Evolutionary conservation across 2,797 vertebrate genomes (phyloP), one percentile per base, ranked within the genome.

Genomic region (Cyprinella venusta): DNA sequence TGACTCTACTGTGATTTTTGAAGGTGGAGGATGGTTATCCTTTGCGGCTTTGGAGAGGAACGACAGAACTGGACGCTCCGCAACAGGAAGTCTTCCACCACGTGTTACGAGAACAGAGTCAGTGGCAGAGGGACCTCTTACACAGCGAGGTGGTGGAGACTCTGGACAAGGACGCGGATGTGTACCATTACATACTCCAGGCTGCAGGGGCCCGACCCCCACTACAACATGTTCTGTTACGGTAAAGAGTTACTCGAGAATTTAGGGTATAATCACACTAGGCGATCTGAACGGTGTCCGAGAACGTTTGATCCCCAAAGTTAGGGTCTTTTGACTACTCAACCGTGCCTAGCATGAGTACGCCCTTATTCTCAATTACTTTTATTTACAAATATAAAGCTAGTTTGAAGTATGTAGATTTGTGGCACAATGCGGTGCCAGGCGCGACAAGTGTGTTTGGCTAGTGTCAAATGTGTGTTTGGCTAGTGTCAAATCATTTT

Each of bases 221-320:
- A 0, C 91, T 91, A 86, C 94, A 95, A 36, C 90, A 94, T 84
- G 90, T 95, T 81, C 88, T 96, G 85, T 90, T 96, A 81, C 95
- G 95, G 96, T 96, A 90, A 67, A 70, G 88, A 82, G 48, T 54
- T n/a, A 42, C 48, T 76, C 8, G 13, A 65, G 21, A 16, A 8
- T 33, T 19, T 59, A n/a, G 9, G 21, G 8, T 56, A 8, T n/a
- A 56, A 8, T 56, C 19, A n/a, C 52, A 54, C 8, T 21, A n/a
- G 8, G 52, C 3, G 3, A 54, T 54, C 8, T n/a, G 4, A 21
- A 54, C 19, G 19, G 3, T 19, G 3, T 8, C 21, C 3, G 21
- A 56, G 52, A 21, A 21, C 8, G 54, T n/a, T 56, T 56, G 8
- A 56, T 3, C 52, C 19, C 19, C 52, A 54, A 54, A 54, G 2